These are phyloP conservation scores for Ennomos erosarius DNA, from an alignment of 2,888 invertebrate species.

Conservation along the genomic window DNA sequence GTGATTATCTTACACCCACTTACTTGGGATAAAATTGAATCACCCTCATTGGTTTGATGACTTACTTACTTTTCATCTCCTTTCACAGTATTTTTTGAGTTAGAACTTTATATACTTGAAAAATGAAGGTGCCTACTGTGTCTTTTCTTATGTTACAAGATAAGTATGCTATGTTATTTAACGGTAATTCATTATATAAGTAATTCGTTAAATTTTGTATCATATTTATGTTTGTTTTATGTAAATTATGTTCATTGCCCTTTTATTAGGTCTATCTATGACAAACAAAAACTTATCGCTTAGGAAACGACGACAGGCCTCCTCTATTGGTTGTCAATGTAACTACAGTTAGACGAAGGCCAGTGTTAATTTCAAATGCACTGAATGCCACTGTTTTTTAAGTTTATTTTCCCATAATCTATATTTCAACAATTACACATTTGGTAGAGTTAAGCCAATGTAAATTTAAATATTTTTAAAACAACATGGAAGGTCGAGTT, in stretches of 20 bases:
- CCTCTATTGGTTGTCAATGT: slow-evolving; percentile 57
- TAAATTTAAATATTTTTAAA: slow-evolving; percentile 53
- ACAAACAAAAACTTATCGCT: slow-evolving; percentile 51
- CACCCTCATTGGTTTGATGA: not conserved
- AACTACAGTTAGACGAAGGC: slow-evolving; percentile 41
- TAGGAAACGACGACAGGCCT: slow-evolving; percentile 62
- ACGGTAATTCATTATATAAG: too few species aligned
- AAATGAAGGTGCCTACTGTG: too few species aligned
- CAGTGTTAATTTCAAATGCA: slow-evolving; percentile 38
- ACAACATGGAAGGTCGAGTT: slow-evolving; percentile 55
- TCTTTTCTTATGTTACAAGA: too few species aligned
- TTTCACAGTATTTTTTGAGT: not conserved
- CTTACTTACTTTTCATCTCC: not conserved
- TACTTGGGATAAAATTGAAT: slow-evolving; percentile 16
- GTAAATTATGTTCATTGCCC: not conserved
- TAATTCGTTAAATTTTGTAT: too few species aligned
- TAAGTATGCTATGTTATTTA: too few species aligned
- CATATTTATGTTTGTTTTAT: too few species aligned
- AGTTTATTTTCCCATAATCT: slow-evolving; percentile 41
- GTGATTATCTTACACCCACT: slow-evolving; percentile 24
- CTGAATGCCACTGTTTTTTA: slow-evolving; percentile 42
- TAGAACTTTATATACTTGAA: too few species aligned
- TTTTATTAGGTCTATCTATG: slow-evolving; percentile 37
- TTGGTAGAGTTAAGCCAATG: slow-evolving; percentile 47
- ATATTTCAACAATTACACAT: slow-evolving; percentile 37